phyloP scores from a whole-genome alignment of 2,888 invertebrate species.

The Melitaea athalia region DNA sequence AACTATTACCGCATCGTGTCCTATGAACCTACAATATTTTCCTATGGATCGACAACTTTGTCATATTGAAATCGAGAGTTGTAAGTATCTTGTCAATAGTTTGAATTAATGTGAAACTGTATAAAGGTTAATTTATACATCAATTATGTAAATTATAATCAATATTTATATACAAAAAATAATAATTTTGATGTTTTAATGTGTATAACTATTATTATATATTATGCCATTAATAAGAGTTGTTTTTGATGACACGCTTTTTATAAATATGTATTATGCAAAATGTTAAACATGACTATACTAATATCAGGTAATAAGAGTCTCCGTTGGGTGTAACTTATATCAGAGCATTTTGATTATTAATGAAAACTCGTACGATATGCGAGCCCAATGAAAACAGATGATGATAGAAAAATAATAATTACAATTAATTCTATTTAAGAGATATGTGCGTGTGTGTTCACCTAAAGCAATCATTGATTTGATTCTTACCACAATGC shows the following conservation, averaged over 20 bases:
- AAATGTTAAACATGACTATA: conserved; percentile 18
- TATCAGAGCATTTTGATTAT: conserved; percentile 7
- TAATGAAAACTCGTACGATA: conserved; percentile 21
- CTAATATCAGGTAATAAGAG: conserved; percentile 18
- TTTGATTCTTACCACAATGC: conserved; percentile 68
- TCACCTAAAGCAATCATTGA: conserved; percentile 69
- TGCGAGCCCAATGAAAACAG: conserved; percentile 29
- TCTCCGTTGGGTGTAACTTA: conserved; percentile 23
- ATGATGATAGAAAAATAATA: conserved; percentile 71
- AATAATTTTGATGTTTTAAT: conserved; percentile 5
- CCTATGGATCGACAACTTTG: conserved; percentile 98
- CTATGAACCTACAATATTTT: conserved; percentile 97
- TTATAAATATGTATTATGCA: conserved; percentile 40
- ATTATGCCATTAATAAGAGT: conserved; percentile 28
- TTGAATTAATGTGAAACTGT: conserved; percentile 18
- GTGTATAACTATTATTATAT: conserved; percentile 20
- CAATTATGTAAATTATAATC: conserved; percentile 21
- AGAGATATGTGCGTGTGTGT: conserved; percentile 52
- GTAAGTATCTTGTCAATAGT: conserved; percentile 87
- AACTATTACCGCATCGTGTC: conserved; percentile 97
- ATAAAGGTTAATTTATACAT: conserved; percentile 5
- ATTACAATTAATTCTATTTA: conserved; percentile 52
- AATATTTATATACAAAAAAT: neutral
- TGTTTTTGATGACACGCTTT: conserved; percentile 46
- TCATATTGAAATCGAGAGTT: conserved; percentile 98